Evolutionary conservation across 2,888 invertebrate genomes (phyloP).

Genomic region (Amblyjoppa fuscipennis): DNA sequence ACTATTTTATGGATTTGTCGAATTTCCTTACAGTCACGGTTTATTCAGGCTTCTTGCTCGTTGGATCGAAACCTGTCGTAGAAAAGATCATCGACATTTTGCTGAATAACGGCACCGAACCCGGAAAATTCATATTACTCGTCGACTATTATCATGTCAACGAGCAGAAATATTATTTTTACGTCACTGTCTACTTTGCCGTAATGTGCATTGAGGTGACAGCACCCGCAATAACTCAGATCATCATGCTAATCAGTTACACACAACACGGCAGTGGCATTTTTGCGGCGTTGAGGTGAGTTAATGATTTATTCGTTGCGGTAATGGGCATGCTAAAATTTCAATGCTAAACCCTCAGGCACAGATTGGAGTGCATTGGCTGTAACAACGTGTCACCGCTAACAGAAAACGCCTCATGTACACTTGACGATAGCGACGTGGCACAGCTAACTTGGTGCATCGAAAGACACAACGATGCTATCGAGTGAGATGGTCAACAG

Average conservation of each 20-base stretch:
- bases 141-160: constrained; percentile 5
- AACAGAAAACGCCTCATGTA: neutral
- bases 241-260: constrained; percentile 36
- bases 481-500: too few relatives aligned
- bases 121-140: neutral
- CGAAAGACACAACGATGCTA: too few relatives aligned
- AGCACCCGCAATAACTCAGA: neutral
- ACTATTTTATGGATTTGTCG: too few relatives aligned
- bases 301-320: too few relatives aligned
- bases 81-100: constrained; percentile 9
- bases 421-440: too few relatives aligned
- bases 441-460: too few relatives aligned
- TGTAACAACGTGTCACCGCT: neutral
- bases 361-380: constrained; percentile 36
- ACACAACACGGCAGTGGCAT: constrained; percentile 49
- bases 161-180: constrained; percentile 24
- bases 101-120: neutral
- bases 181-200: neutral
- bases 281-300: constrained; percentile 51
- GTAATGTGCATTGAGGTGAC: neutral
- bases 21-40: neutral
- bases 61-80: neutral
- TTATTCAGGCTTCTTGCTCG: neutral
- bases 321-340: neutral
- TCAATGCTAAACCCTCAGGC: constrained; percentile 1